Base-by-base conservation (phyloP, 2,113 vertebrate species). In the Balaeniceps rex region DNA sequence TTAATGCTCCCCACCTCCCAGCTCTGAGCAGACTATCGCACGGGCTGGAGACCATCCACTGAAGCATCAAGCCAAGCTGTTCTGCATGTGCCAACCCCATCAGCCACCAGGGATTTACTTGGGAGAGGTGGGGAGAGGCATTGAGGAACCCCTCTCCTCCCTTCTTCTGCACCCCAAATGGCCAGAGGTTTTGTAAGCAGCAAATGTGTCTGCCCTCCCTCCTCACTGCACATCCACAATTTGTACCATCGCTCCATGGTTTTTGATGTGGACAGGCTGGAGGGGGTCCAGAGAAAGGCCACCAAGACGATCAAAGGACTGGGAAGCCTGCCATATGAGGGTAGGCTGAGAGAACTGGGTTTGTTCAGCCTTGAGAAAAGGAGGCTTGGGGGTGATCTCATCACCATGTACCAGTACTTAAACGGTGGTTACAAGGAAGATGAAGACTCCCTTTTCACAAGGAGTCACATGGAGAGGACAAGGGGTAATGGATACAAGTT, bases 171-270 rank as follows among this genome's bases (percentile, higher is more conserved):
- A 54, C 26, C 47, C n/a, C 0, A 5, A 75, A 63, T 6, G 78
- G 9, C 33, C 46, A 29, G 15, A 40, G 21, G 19, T 8, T 81
- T 81, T 46, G 34, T 47, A 70, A 70, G 36, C 10, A 64, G 26
- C 0, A 0, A 23, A 4, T 7, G 4, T 1, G 1, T 16, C 49
- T 8, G 1, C 23, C 38, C 8, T 15, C 4, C 4, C 5, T 66
- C 54, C 70, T 49, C 68, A 12, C 9, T 52, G n/a, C 24, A 34
- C 1, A 0, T 3, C 58, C 75, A 17, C 6, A 4, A 3, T 8
- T 49, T 36, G 34, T 60, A 87, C 70, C 44, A 44, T 26, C 29
- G 2, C 31, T 55, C 66, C 15, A 7, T 52, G 57, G 23, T 65
- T 87, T 71, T n/a, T n/a, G n/a, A n/a, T n/a, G n/a, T n/a, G n/a